These are phyloP conservation scores for Nestor notabilis DNA, from an alignment of 2,113 vertebrate genomes.

Conservation along the genomic window DNA sequence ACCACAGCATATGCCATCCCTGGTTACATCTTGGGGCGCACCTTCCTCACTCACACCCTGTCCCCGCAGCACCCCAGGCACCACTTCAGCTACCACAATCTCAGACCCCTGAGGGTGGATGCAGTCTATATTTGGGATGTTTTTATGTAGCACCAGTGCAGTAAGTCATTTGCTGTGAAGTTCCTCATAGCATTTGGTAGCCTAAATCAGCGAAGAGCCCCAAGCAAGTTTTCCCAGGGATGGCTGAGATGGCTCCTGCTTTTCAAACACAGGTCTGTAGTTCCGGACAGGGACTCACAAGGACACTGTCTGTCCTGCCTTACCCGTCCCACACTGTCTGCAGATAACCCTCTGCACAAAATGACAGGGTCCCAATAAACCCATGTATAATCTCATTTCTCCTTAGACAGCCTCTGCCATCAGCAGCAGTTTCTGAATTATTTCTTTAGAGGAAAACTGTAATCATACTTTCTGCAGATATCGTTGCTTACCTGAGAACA, in stretches of 20 bases:
- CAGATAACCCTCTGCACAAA: not conserved
- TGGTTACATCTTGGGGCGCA: accelerated
- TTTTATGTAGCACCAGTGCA: not conserved
- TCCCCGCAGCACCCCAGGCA: accelerated
- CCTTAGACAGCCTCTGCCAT: not conserved
- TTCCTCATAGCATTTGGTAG: accelerated
- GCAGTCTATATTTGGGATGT: not conserved
- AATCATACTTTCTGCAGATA: not conserved
- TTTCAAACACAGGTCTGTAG: accelerated
- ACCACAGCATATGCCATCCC: not conserved
- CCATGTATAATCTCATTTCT: not conserved
- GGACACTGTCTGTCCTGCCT: not conserved
- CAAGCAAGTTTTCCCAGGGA: accelerated
- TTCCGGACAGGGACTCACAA: not conserved
- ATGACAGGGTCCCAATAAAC: not conserved
- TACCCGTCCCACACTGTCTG: accelerated
- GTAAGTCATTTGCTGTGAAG: not conserved
- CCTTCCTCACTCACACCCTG: not conserved
- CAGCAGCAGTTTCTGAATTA: not conserved
- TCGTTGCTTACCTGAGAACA: accelerated
- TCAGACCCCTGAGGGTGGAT: accelerated
- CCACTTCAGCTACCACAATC: accelerated
- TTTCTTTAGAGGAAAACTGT: not conserved
- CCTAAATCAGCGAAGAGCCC: accelerated
- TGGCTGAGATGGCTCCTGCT: not conserved